Percentiles rank a stretch among this genome's conserved stretches.
phyloP scores from a whole-genome alignment of 2,113 vertebrate genomes.

The Murina feae region DNA sequence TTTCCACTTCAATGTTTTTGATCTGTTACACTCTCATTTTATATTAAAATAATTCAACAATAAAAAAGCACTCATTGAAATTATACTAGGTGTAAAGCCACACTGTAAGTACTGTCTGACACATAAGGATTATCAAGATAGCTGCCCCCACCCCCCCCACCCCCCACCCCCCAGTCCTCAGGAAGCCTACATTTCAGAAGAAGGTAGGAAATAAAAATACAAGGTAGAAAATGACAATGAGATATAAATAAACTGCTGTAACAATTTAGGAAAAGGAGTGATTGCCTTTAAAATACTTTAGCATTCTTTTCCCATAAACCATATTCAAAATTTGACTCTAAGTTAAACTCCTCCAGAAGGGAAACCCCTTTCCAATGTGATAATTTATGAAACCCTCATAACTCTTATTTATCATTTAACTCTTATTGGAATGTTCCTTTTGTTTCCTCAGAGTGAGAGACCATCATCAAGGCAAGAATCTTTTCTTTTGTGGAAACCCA shows the following conservation, averaged over 20 bases:
- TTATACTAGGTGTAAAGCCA: not conserved
- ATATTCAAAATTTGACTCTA: constrained; percentile 16
- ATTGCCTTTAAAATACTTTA: not conserved
- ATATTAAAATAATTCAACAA: not conserved
- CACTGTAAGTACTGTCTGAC: not conserved
- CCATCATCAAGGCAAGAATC: not conserved
- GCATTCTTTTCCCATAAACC: not conserved
- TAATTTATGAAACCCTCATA: not conserved
- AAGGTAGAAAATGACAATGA: not conserved
- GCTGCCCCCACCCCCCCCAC: no score
- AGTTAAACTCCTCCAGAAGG: not conserved
- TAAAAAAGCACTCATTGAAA: not conserved
- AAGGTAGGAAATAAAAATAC: not conserved
- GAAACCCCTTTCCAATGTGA: not conserved
- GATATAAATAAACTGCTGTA: not conserved
- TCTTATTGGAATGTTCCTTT: not conserved
- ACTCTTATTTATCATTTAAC: not conserved
- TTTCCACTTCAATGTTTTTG: not conserved
- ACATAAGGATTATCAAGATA: not conserved
- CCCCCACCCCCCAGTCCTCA: no score
- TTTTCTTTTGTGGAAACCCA: not conserved
- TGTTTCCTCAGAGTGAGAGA: not conserved
- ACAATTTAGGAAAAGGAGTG: not conserved
- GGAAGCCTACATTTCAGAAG: not conserved
- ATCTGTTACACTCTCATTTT: not conserved